Evolutionary conservation across 2,113 vertebrate species (phyloP), one percentile per base, ranked within the genome.

Genomic region (Brachirus orientalis): DNA sequence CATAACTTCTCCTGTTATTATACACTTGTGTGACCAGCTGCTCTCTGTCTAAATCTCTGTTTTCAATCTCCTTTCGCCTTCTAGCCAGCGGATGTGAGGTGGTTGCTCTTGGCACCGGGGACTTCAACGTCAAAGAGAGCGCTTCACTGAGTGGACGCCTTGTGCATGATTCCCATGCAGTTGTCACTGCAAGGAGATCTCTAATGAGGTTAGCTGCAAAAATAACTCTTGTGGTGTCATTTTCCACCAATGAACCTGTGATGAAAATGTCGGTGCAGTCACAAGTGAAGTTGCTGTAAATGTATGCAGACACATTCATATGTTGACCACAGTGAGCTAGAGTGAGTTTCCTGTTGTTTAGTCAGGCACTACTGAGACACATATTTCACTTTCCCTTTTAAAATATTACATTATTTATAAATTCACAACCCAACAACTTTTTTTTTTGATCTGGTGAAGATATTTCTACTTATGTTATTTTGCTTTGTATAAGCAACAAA

Each of bases 61-160:
- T 6, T 6, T 28, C 28, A 28, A 41, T 38, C 17, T 10, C 3
- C 0, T 65, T 11, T 82, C 1, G 53, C 8, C 6, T 3, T 57
- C 1, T 41, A 94, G 92, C 82, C n/a, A 58, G 18, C 12, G 77
- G 72, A 7, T 94, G 36, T 75, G 93, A 97, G 64, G 95, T 98
- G 46, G 94, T 98, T 1, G 96, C 96, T 68, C 6, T 99, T 1
- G 98, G 96, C 69, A 98, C 96, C 0, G 98, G 98, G 28, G 93
- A 94, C 36, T 94, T 82, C 56, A 98, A 95, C 48, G 95, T 93
- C 58, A 94, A 90, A 61, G 90, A 92, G 56, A 76, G 69, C 10
- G 41, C 88, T 0, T 90, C 92, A 0, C 67, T 83, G 0, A 84
- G 84, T 10, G 97, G 97, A 13, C 91, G 96, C 37, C 80, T 96